These are phyloP conservation scores for Zaprionus bogoriensis DNA, from an alignment of 2,888 invertebrate genomes.

Conservation along the genomic window DNA sequence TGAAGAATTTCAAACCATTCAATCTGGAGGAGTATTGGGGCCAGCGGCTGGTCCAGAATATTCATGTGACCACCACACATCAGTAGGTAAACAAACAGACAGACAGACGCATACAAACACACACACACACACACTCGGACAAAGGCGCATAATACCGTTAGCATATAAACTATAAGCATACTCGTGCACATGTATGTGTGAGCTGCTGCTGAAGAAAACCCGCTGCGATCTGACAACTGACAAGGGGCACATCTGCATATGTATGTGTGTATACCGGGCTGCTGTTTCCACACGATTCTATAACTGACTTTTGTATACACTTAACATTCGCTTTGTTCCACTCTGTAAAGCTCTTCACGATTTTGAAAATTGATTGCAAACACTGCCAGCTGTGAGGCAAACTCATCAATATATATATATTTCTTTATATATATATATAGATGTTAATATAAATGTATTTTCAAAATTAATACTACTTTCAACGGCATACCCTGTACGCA, in stretches of 20 bases:
- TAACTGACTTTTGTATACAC: constrained; percentile 9
- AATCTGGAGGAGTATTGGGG: constrained; percentile 91
- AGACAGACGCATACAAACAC: constrained; percentile 10
- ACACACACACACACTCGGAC: constrained; percentile 36
- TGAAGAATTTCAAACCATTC: constrained; percentile 91
- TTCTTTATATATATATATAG: background rate
- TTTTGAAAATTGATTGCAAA: constrained; percentile 26
- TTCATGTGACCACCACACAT: constrained; percentile 81
- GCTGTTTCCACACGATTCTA: constrained; percentile 26
- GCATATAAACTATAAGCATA: constrained; percentile 42
- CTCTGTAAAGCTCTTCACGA: background rate
- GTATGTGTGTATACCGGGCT: constrained; percentile 25
- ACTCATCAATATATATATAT: constrained; percentile 6
- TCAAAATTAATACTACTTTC: background rate
- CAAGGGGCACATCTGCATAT: background rate
- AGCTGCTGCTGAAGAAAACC: constrained; percentile 35
- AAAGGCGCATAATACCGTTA: constrained; percentile 42
- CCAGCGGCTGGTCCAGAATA: constrained; percentile 87
- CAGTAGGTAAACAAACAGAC: constrained; percentile 42
- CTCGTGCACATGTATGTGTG: constrained; percentile 14
- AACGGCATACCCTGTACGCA: constrained; percentile 19
- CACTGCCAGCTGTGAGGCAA: constrained; percentile 69
- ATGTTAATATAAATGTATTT: background rate
- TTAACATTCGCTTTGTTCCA: background rate
- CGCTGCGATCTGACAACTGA: constrained; percentile 36